A percentile compares a stretch with the other conserved stretches of the same genome.
Evolutionary conservation across 2,113 vertebrate genomes (phyloP).

Genomic region (Chiloscyllium plagiosum): DNA sequence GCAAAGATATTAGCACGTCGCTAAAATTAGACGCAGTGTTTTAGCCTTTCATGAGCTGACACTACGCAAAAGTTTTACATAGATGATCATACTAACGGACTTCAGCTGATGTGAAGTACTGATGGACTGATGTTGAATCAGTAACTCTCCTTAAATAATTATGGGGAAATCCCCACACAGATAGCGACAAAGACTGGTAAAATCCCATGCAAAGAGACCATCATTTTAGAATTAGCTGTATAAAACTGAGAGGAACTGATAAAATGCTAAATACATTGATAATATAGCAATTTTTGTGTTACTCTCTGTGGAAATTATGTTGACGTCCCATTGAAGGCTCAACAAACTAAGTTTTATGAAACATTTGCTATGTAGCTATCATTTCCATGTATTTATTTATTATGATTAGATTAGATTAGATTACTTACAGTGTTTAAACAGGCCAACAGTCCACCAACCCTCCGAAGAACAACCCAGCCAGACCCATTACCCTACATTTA

Average conservation of each 20-base stretch:
- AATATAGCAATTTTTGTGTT: not conserved
- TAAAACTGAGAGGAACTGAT: constrained; percentile 4
- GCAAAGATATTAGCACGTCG: constrained; percentile 21
- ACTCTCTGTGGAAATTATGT: not conserved
- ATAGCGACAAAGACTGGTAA: constrained; percentile 49
- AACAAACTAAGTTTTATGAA: not conserved
- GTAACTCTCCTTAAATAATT: not conserved
- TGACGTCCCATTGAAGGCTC: not conserved
- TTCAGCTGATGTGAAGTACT: not conserved
- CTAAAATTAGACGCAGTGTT: constrained; percentile 31
- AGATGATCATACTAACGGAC: not conserved
- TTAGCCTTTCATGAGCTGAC: not conserved
- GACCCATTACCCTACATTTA: too few species aligned
- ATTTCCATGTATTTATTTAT: not conserved
- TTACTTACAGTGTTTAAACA: too few species aligned
- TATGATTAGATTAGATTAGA: not conserved
- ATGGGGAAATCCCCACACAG: constrained; percentile 47
- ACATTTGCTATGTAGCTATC: not conserved
- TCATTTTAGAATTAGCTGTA: constrained; percentile 42
- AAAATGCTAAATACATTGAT: not conserved
- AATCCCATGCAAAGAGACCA: constrained; percentile 66
- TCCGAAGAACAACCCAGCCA: too few species aligned
- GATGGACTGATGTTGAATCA: not conserved
- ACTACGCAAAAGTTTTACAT: constrained; percentile 13
- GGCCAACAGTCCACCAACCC: too few species aligned